Conservation (phyloP, 2,113 vertebrate species). For the Eira barbara region DNA sequence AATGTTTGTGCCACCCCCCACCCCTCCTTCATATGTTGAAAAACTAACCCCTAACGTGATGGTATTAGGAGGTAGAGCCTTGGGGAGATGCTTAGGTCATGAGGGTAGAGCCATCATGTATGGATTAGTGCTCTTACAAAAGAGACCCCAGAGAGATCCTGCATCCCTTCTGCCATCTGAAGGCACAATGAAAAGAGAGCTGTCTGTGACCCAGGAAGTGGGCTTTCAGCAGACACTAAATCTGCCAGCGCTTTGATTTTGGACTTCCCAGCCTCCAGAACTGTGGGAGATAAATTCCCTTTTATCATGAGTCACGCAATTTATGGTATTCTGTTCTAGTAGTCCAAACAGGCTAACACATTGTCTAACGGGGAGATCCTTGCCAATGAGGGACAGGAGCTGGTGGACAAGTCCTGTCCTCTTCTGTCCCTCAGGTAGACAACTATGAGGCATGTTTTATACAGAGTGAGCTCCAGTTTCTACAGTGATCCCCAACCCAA, state of each 20-base stretch:
- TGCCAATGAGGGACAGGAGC: not conserved
- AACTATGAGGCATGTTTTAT: not conserved
- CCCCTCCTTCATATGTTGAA: not conserved
- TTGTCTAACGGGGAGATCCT: not conserved
- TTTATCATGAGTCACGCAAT: not conserved
- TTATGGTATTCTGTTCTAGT: not conserved
- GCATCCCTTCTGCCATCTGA: not conserved
- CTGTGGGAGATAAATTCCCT: not conserved
- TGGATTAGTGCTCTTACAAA: not conserved
- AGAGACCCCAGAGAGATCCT: not conserved
- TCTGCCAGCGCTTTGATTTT: not conserved
- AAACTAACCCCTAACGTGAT: not conserved
- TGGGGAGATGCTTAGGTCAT: not conserved
- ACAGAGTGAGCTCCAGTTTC: not conserved
- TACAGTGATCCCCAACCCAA: not conserved
- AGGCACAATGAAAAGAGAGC: not conserved
- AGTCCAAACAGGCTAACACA: not conserved
- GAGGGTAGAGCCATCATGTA: not conserved
- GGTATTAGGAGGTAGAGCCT: not conserved
- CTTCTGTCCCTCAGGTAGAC: not conserved
- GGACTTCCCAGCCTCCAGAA: not conserved
- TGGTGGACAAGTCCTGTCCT: not conserved
- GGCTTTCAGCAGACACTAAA: not conserved
- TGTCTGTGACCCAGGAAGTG: not conserved
- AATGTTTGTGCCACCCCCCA: not conserved